A percentile compares a stretch with the other conserved stretches of the same genome.
These are phyloP conservation scores for Phenganax stokvisi DNA, from an alignment of 92 coral and sea anemone species.

Conservation along the genomic window DNA sequence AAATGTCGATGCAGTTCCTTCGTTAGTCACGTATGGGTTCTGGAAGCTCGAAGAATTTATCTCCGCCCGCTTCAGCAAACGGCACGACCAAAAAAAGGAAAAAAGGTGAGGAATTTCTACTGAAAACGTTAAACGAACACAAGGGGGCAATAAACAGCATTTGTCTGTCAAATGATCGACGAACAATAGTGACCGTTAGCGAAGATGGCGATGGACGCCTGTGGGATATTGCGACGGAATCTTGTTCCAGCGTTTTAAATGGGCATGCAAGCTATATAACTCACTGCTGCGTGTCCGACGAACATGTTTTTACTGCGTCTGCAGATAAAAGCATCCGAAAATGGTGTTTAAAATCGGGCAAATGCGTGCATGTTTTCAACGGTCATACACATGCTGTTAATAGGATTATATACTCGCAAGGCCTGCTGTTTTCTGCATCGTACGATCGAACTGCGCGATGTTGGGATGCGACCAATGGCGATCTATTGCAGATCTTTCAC, in stretches of 20 bases:
- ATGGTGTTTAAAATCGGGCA: slow-evolving; percentile 78
- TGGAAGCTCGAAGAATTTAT: slow-evolving; percentile 67
- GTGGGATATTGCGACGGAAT: slow-evolving; percentile 88
- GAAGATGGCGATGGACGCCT: slow-evolving; percentile 90
- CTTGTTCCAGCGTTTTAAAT: slow-evolving; percentile 61
- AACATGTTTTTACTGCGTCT: slow-evolving; percentile 76
- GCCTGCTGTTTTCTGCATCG: slow-evolving; percentile 81
- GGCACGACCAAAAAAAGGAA: slow-evolving; percentile 44
- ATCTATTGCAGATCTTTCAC: slow-evolving; percentile 64
- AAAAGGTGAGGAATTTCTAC: slow-evolving; percentile 52
- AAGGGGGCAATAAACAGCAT: slow-evolving; percentile 66
- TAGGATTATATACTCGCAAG: slow-evolving; percentile 71
- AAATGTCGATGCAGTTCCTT: neutral
- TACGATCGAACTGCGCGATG: slow-evolving; percentile 83
- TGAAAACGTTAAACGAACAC: slow-evolving; percentile 62
- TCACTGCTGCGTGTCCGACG: slow-evolving; percentile 74
- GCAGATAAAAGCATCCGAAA: slow-evolving; percentile 84
- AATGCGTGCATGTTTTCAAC: slow-evolving; percentile 50
- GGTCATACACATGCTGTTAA: slow-evolving; percentile 76
- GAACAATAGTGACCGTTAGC: slow-evolving; percentile 70
- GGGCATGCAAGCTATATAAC: slow-evolving; percentile 76
- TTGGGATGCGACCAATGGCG: slow-evolving; percentile 91
- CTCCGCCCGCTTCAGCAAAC: slow-evolving; percentile 45
- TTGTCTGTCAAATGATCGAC: slow-evolving; percentile 73
- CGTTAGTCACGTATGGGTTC: slow-evolving; percentile 61